A percentile compares a stretch with the other conserved stretches of the same genome.
Conservation (phyloP, 2,888 invertebrate species). For the Panopea generosa region DNA sequence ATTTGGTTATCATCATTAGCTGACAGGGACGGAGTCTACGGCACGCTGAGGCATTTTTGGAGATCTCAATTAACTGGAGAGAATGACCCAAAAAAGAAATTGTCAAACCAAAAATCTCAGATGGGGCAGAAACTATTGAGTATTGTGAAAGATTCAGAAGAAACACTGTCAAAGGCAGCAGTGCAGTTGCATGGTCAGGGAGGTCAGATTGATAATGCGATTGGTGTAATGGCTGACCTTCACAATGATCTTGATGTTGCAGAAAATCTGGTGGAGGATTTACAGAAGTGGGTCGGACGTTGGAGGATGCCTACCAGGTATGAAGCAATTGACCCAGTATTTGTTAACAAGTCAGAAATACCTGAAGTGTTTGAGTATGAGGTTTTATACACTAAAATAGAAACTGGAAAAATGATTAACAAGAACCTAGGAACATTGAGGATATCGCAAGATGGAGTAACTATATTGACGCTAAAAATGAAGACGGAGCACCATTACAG, state of each 20-base stretch:
- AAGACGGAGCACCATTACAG: constrained; percentile 64
- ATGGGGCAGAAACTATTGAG: constrained; percentile 69
- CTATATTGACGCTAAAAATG: constrained; percentile 64
- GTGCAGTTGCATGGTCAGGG: constrained; percentile 70
- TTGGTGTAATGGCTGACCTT: constrained; percentile 71
- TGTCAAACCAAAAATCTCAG: no score
- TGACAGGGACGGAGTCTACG: constrained; percentile 67
- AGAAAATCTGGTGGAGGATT: constrained; percentile 68
- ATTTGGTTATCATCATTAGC: constrained; percentile 77
- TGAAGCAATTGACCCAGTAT: constrained; percentile 61
- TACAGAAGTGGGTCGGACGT: constrained; percentile 76
- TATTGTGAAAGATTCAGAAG: constrained; percentile 73
- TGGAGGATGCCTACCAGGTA: constrained; percentile 70
- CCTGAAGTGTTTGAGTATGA: constrained; percentile 70
- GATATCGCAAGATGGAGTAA: constrained; percentile 65
- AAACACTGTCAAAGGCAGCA: constrained; percentile 72
- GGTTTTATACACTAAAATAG: constrained; percentile 65
- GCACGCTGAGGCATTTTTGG: constrained; percentile 71
- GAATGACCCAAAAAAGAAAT: neutral
- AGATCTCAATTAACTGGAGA: constrained; percentile 32
- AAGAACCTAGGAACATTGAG: constrained; percentile 62
- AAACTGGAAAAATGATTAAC: constrained; percentile 45
- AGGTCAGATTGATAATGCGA: constrained; percentile 67
- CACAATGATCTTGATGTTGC: constrained; percentile 76
- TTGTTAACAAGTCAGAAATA: constrained; percentile 67